Base-by-base conservation (phyloP, 2,113 vertebrate genomes). In the human (Homo sapiens) region DNA sequence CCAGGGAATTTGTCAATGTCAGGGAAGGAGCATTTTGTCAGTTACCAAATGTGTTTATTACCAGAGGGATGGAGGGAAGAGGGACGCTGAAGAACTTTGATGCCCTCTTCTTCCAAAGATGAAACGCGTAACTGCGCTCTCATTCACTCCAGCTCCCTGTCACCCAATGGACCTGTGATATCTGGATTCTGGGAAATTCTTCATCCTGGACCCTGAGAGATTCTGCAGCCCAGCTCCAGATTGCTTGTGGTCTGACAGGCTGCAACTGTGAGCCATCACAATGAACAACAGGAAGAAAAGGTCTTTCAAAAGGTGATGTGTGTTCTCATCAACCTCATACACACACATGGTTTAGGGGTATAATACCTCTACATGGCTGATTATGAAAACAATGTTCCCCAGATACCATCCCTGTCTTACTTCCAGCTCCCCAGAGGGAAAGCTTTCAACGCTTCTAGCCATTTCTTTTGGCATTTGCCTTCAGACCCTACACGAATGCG, bases 341-440 rank as follows among this genome's bases (percentile, higher is more conserved):
- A 48, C 2, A 17, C 3, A 4, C 27, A 23, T 2, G 16, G 88
- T 27, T 20, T 4, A 25, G 32, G 52, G 48, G 25, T 50, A 57
- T 11, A 30, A 25, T 0, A 8, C n/a, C n/a, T 25, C 5, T 20
- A 1, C 1, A 3, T 3, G 43, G 30, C 68, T 45, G 20, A 38
- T 40, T 25, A 20, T 14, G 43, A 32, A 30, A 68, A 73, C 27
- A 48, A 4, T 0, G 45, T 2, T 25, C 61, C 72, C 35, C 72
- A 27, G 14, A 64, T 23, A 23, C 9, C 38, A 18, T 25, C 32
- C 6, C 23, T 3, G 2, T 20, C n/a, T 27, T 72, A 6, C 30
- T 59, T 50, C 52, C 45, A 68, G 81, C 35, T 66, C 45, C 52
- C 45, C 10, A 4, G 94, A 50, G 8, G 40, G 27, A 76, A 35